These are phyloP conservation scores for Orthosia cruda DNA, from an alignment of 2,888 invertebrate genomes.

Conservation along the genomic window DNA sequence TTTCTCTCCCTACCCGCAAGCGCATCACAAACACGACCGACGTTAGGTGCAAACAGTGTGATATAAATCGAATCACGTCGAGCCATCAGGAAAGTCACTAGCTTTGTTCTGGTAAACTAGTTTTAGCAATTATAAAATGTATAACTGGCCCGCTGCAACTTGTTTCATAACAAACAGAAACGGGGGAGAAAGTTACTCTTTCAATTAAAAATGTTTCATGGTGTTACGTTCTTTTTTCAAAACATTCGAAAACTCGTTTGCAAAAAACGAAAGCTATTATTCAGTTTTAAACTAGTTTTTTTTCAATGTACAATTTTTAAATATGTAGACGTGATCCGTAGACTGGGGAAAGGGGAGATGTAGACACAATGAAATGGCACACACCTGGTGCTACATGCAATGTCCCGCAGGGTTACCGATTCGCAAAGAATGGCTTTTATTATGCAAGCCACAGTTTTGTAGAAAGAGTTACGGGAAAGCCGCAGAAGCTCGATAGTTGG, in stretches of 20 bases:
- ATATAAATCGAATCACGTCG: too few species aligned
- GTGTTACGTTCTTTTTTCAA: too few species aligned
- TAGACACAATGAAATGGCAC: not conserved
- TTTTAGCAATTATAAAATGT: too few species aligned
- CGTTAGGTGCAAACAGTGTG: too few species aligned
- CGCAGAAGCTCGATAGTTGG: too few species aligned
- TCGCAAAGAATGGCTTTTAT: not conserved
- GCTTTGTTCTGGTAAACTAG: too few species aligned
- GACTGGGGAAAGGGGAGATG: not conserved
- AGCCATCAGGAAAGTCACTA: too few species aligned
- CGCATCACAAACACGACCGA: too few species aligned
- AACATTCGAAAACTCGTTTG: constrained; percentile 4
- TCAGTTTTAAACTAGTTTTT: not conserved
- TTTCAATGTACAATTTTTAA: not conserved
- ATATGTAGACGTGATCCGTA: not conserved
- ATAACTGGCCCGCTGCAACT: too few species aligned
- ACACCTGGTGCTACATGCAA: not conserved
- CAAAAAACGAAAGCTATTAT: constrained; percentile 9
- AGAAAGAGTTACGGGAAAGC: not conserved
- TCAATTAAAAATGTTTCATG: too few species aligned
- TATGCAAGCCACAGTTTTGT: not conserved
- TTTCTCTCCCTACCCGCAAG: too few species aligned
- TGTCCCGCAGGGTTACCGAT: not conserved
- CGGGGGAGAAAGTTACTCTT: not conserved
- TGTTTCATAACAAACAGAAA: too few species aligned